Evolutionary conservation across 1,140 invertebrate genomes (phyloP), one percentile per base, ranked within the genome.

Genomic region (Dreissena polymorpha): DNA sequence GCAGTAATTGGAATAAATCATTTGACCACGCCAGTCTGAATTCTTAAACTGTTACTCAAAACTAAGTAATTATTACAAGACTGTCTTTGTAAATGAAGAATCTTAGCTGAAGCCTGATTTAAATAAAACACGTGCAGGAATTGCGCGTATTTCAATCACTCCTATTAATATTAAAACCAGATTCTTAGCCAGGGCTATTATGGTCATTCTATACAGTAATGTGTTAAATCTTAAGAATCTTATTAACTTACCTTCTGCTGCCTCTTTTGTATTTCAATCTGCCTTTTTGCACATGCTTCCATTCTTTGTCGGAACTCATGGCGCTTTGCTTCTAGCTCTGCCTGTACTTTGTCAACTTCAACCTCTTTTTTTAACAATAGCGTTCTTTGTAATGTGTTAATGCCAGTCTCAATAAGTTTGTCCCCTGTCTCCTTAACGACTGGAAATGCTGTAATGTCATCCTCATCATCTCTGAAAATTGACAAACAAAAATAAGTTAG

Each of bases 361-460:
- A 91, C 91, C 63, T 92, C 91, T 83, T 92, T 92, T 75, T 93
- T 92, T 3, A 93, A 87, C 5, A 93, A 87, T 0, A 93, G 84
- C 23, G 92, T 93, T 79, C 89, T 88, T 85, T 93, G 92, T 12
- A 91, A 72, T 23, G 92, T 93, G 83, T 92, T 92, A 53, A 92
- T 89, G 7, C 91, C 91, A 29, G 91, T 91, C 79, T 93, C 91
- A 70, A 93, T 86, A 18, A 93, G 90, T 65, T 89, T 86, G 51
- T 88, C 91, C 27, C 90, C 91, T 1, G 89, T 87, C 74, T 93
- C 92, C 69, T 89, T 91, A 73, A 93, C 92, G 60, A 93, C 89
- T n/a, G 92, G 91, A 68, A 90, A 91, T 16, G 86, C 88, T 68
- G 86, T 83, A 65, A 91, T 83, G 53, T 90, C 91, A 88, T 90